Evolutionary conservation across 2,113 vertebrate genomes (phyloP).

Genomic region (Ophiodon elongatus): DNA sequence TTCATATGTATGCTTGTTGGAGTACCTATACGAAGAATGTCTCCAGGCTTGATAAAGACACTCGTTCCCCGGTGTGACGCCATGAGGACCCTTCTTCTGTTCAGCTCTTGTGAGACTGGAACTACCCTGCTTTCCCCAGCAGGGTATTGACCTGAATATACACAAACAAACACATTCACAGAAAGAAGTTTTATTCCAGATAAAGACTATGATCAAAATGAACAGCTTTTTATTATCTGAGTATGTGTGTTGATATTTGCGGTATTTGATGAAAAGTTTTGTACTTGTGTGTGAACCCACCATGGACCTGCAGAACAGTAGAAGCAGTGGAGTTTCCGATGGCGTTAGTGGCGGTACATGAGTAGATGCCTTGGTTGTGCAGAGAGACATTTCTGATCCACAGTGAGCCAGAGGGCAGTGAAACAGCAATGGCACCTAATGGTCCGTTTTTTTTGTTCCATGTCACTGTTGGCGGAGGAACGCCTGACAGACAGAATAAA

Average conservation of each 20-base stretch:
- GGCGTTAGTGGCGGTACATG: constrained; percentile 86
- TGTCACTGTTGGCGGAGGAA: constrained; percentile 85
- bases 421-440: constrained; percentile 59
- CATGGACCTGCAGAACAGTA: constrained; percentile 80
- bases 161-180: constrained; percentile 4
- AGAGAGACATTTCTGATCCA: constrained; percentile 85
- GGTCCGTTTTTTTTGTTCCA: constrained; percentile 85
- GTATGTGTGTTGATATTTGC: neutral
- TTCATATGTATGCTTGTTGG: neutral
- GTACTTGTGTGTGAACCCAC: constrained; percentile 72
- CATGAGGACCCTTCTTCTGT: constrained; percentile 84
- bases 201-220: neutral
- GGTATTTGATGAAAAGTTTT: neutral
- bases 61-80: constrained; percentile 82
- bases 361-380: constrained; percentile 85
- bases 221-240: neutral
- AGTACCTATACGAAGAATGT: constrained; percentile 85
- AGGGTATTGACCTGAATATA: constrained; percentile 5
- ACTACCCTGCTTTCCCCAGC: constrained; percentile 57
- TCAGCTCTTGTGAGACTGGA: constrained; percentile 68
- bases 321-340: constrained; percentile 85
- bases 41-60: constrained; percentile 79
- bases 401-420: constrained; percentile 85
- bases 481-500: constrained; percentile 77
- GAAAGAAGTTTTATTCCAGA: constrained; percentile 4